These are phyloP conservation scores for Poliocrania exsul DNA, from an alignment of 2,797 vertebrate genomes.

Conservation along the genomic window DNA sequence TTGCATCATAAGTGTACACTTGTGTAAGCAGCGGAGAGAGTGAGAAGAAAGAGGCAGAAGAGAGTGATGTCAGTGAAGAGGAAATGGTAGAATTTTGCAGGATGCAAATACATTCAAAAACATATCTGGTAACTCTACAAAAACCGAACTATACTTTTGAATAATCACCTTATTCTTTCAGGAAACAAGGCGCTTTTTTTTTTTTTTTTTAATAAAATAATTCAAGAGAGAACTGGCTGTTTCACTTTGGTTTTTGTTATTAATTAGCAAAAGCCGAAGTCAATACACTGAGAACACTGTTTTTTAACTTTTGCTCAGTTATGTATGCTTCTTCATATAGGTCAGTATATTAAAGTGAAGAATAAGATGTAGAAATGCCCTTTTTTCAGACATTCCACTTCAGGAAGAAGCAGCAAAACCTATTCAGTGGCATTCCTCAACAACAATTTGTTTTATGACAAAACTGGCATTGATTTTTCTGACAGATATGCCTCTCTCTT, in stretches of 20 bases:
- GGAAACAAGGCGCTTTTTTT: neutral
- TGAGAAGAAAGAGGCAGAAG: neutral
- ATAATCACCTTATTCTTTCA: neutral
- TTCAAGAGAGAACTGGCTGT: neutral
- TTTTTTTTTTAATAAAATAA: neutral
- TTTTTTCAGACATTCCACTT: neutral
- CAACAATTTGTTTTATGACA: neutral
- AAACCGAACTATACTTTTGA: neutral
- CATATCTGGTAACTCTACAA: neutral
- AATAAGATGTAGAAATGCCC: neutral
- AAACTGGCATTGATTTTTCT: conserved; percentile 47
- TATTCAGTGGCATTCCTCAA: neutral
- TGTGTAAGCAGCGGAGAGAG: neutral
- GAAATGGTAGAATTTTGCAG: neutral
- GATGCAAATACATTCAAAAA: neutral
- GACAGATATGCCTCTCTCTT: neutral
- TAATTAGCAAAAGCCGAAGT: neutral
- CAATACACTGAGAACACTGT: neutral
- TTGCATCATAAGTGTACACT: neutral
- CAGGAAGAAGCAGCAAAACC: neutral
- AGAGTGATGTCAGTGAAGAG: neutral
- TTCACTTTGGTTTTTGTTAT: neutral
- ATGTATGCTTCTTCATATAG: neutral
- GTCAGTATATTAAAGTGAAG: neutral
- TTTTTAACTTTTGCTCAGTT: neutral